A percentile compares a stretch with the other conserved stretches of the same genome.
Conservation (phyloP, 2,888 invertebrate species). For the Amphiduros pacificus region DNA sequence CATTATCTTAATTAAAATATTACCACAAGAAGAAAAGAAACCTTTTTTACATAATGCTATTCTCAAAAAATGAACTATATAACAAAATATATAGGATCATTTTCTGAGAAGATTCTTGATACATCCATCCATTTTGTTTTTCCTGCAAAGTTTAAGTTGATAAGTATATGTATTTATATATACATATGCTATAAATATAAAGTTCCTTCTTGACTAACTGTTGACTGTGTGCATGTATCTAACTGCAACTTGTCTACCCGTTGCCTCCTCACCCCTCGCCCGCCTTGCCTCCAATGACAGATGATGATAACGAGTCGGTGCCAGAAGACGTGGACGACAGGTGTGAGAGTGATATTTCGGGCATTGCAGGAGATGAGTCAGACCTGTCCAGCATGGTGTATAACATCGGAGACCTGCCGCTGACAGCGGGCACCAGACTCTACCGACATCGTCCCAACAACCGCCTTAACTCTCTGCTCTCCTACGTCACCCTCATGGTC, state of each 20-base stretch:
- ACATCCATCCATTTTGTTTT: background rate
- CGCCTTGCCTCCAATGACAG: background rate
- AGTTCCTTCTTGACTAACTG: background rate
- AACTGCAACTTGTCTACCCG: background rate
- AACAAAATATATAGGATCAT: no score
- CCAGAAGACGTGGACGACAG: constrained; percentile 30
- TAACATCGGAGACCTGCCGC: constrained; percentile 21
- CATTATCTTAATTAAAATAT: no score
- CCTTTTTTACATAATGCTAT: no score
- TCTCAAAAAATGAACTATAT: no score
- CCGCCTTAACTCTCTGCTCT: constrained; percentile 23
- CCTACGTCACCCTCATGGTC: constrained; percentile 16
- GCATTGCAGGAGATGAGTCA: constrained; percentile 25
- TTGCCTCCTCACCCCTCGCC: background rate
- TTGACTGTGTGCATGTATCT: background rate
- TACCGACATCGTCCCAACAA: constrained; percentile 29
- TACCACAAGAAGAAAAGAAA: no score
- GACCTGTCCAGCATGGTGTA: constrained; percentile 18
- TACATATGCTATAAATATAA: background rate
- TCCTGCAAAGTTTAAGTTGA: background rate
- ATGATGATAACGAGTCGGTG: constrained; percentile 23
- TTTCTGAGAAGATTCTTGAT: background rate
- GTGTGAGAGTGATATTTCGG: constrained; percentile 35
- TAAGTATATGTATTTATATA: background rate
- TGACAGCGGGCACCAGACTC: constrained; percentile 22